phyloP scores from a whole-genome alignment of 2,888 invertebrate species.

The Parasteatoda lunata region DNA sequence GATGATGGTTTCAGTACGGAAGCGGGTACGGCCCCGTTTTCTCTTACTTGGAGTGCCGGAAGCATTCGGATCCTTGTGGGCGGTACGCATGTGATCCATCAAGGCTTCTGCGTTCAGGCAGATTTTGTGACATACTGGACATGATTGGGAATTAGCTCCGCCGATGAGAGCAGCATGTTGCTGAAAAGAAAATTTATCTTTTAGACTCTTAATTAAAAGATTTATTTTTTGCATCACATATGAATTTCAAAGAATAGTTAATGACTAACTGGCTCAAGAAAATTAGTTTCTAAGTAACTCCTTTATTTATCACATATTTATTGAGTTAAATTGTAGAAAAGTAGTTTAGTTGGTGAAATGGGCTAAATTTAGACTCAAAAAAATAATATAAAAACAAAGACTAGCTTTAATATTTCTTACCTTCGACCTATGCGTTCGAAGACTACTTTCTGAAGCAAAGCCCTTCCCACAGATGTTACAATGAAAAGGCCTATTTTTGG shows the following conservation, averaged over 20 bases:
- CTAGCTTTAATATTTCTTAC: conserved; percentile 77
- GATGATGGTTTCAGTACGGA: conserved; percentile 71
- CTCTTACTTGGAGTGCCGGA: conserved; percentile 90
- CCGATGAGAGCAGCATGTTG: conserved; percentile 95
- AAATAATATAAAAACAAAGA: too few relatives aligned
- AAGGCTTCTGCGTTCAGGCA: conserved; percentile 94
- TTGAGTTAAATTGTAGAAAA: too few relatives aligned
- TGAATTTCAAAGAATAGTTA: too few relatives aligned
- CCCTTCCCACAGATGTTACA: conserved; percentile 97
- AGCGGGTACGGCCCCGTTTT: conserved; percentile 75
- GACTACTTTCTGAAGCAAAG: conserved; percentile 95
- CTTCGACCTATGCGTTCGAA: conserved; percentile 97
- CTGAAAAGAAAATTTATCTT: conserved; percentile 79
- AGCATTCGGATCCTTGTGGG: conserved; percentile 93
- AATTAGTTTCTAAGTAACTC: too few relatives aligned
- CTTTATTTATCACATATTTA: too few relatives aligned
- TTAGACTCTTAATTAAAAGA: too few relatives aligned
- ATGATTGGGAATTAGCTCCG: conserved; percentile 92
- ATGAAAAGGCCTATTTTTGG: conserved; percentile 95
- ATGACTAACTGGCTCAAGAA: too few relatives aligned
- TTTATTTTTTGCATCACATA: too few relatives aligned
- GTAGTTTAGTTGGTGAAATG: too few relatives aligned
- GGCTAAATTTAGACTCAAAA: too few relatives aligned
- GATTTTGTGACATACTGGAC: conserved; percentile 94
- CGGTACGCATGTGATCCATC: conserved; percentile 96